Percentiles rank a stretch among this genome's conserved stretches.
phyloP scores from a whole-genome alignment of 1,140 invertebrate genomes.

The Bombus breviceps region DNA sequence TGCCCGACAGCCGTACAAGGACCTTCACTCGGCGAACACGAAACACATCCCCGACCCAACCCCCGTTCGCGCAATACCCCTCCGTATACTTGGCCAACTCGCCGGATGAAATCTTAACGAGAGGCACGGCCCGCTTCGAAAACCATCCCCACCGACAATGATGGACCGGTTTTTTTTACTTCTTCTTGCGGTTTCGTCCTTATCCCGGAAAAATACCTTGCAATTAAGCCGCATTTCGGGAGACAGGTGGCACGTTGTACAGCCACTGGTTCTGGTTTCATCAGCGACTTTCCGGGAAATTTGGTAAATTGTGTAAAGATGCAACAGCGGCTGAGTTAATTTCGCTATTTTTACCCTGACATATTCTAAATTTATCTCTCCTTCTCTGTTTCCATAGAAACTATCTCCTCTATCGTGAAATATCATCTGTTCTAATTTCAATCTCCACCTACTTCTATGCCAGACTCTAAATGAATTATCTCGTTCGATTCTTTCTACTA shows the following conservation, averaged over 20 bases:
- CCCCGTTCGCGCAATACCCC: conserved; percentile 5
- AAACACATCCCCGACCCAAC: conserved; percentile 40
- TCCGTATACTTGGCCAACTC: conserved; percentile 41
- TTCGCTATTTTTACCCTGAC: too few species aligned
- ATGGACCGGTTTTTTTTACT: not conserved
- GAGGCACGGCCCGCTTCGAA: conserved; percentile 29
- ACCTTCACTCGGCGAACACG: conserved; percentile 66
- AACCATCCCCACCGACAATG: conserved; percentile 14
- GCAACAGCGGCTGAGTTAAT: too few species aligned
- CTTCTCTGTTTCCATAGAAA: too few species aligned
- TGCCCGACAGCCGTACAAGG: conserved; percentile 66
- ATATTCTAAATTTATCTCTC: too few species aligned
- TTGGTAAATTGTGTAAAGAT: not conserved
- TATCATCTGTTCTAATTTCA: not conserved
- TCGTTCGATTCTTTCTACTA: not conserved
- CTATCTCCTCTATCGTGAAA: too few species aligned
- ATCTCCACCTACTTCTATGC: not conserved
- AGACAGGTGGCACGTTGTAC: not conserved
- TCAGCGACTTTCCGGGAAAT: not conserved
- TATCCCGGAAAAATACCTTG: not conserved
- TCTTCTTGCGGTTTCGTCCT: not conserved
- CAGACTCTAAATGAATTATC: too few species aligned
- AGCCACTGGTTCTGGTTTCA: not conserved
- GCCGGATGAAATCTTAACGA: conserved; percentile 60
- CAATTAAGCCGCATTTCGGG: conserved; percentile 17